Percentiles rank a stretch among this genome's conserved stretches.
Conservation (phyloP, 2,888 invertebrate species). For the Prosapia bicincta region DNA sequence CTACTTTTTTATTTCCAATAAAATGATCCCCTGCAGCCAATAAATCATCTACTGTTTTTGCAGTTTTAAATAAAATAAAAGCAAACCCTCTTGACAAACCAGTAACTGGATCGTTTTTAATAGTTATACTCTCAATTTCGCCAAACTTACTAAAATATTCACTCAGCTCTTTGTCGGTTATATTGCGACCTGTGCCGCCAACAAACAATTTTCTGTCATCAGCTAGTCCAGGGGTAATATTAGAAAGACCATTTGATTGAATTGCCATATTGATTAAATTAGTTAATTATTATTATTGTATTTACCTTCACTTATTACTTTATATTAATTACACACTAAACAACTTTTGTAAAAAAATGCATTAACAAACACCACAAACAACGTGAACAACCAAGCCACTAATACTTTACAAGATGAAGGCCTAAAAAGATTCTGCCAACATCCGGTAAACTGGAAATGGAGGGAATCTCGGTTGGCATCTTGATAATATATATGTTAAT, state of each 20-base stretch:
- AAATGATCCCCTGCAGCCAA: constrained; percentile 54
- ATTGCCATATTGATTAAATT: background rate
- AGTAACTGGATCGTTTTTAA: constrained; percentile 61
- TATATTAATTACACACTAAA: too few species aligned
- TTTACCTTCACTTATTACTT: too few species aligned
- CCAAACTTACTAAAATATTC: constrained; percentile 62
- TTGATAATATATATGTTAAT: background rate
- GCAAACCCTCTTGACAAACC: constrained; percentile 63
- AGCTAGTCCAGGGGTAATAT: constrained; percentile 46
- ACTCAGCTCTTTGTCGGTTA: constrained; percentile 56
- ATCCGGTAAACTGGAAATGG: background rate
- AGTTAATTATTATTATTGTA: background rate
- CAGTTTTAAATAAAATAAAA: constrained; percentile 59
- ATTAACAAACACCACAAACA: background rate
- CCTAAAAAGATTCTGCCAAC: background rate
- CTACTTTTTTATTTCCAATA: constrained; percentile 60
- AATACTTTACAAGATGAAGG: background rate
- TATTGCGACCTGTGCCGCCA: constrained; percentile 61
- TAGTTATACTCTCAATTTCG: constrained; percentile 57
- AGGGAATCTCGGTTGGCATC: background rate
- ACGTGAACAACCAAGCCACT: background rate
- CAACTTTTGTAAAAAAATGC: too few species aligned
- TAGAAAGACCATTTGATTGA: background rate
- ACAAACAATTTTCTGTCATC: constrained; percentile 61
- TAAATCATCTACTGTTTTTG: constrained; percentile 54